These are phyloP conservation scores for Sarotherodon lohbergeri DNA, from an alignment of 2,113 vertebrate species.

Conservation along the genomic window DNA sequence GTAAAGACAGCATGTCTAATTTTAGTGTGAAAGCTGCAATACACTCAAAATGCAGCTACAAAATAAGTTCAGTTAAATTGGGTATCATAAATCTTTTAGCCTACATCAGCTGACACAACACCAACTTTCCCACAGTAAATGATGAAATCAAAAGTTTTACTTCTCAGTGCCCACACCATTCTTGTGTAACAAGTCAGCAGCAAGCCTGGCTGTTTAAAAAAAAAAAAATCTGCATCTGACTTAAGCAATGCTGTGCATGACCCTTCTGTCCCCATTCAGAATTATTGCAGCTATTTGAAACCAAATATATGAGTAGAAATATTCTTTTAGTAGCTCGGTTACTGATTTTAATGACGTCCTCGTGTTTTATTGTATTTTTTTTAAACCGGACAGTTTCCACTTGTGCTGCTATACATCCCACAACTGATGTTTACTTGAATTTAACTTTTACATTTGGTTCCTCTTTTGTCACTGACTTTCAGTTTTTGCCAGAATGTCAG, in stretches of 20 bases:
- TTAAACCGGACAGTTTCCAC: not conserved
- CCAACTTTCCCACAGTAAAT: not conserved
- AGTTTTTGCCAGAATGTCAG: constrained; percentile 41
- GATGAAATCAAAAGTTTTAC: not conserved
- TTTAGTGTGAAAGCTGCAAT: not conserved
- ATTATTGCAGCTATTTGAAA: not conserved
- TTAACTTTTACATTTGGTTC: not conserved
- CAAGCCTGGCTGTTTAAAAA: rapidly evolving
- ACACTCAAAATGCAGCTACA: not conserved
- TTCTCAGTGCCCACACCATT: not conserved
- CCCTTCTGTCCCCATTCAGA: not conserved
- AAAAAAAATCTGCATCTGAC: not conserved
- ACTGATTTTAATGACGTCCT: not conserved
- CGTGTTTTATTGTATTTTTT: not conserved
- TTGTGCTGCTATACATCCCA: not conserved
- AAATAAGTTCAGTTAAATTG: not conserved
- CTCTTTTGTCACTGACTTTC: not conserved
- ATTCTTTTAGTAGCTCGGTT: not conserved
- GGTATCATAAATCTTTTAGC: not conserved
- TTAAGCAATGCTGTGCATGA: not conserved
- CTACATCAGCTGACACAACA: not conserved
- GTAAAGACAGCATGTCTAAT: not conserved
- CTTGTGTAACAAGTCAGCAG: not conserved
- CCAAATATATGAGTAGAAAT: not conserved
- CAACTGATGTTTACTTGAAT: not conserved